Conservation (phyloP, 2,888 invertebrate species). For the Onthophagus sagittarius region DNA sequence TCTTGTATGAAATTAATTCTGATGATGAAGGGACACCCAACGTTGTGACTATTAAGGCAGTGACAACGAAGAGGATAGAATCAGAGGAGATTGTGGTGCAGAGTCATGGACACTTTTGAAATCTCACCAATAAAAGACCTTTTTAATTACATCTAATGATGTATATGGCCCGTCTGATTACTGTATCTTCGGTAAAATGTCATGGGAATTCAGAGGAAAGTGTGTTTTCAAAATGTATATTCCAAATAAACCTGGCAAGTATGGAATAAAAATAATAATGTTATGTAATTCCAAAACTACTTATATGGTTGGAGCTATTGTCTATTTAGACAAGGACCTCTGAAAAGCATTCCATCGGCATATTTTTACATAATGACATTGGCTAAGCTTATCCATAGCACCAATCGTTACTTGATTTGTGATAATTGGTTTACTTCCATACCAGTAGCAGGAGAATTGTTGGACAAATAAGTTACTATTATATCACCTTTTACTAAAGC, state of each 20-base stretch:
- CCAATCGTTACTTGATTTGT: slow-evolving; percentile 32
- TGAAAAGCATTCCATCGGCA: too few relatives aligned
- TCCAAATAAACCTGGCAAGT: slow-evolving; percentile 38
- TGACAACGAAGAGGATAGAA: too few relatives aligned
- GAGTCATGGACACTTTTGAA: too few relatives aligned
- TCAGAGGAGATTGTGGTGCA: too few relatives aligned
- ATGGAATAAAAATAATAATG: slow-evolving; percentile 40
- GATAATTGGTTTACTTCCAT: slow-evolving; percentile 43
- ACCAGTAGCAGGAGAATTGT: slow-evolving; percentile 33
- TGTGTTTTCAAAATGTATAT: slow-evolving; percentile 34
- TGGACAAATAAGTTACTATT: slow-evolving; percentile 35
- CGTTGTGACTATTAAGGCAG: too few relatives aligned
- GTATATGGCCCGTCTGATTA: too few relatives aligned
- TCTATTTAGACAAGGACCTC: too few relatives aligned
- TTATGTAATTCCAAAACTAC: slow-evolving; percentile 38
- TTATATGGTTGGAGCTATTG: slow-evolving; percentile 31
- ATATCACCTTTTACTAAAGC: slow-evolving; percentile 12
- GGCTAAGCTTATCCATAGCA: slow-evolving; percentile 32
- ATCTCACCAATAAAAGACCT: too few relatives aligned
- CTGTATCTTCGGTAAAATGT: slow-evolving; percentile 24
- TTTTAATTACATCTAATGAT: too few relatives aligned
- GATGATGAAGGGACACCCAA: too few relatives aligned
- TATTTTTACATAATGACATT: too few relatives aligned
- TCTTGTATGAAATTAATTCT: too few relatives aligned
- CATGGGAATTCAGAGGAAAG: slow-evolving; percentile 33